Percentiles rank a stretch among this genome's conserved stretches.
Conservation (phyloP, 2,113 vertebrate species). For the Chiloscyllium plagiosum region DNA sequence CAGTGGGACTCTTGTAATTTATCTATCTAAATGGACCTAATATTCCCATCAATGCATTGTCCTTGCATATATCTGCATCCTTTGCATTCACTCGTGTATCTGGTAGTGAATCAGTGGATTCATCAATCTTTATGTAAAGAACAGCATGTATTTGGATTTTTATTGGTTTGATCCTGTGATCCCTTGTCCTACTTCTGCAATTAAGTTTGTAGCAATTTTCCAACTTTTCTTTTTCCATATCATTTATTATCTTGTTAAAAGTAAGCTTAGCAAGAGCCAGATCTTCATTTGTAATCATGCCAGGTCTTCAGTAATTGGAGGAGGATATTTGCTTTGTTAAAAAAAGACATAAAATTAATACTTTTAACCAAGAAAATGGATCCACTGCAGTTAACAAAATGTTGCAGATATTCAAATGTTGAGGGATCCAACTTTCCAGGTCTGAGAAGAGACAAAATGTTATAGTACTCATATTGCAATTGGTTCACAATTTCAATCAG, state of each 20-base stretch:
- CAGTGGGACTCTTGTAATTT: neutral
- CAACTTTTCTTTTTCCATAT: neutral
- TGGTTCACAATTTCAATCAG: neutral
- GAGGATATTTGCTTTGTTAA: neutral
- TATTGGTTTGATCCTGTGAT: neutral
- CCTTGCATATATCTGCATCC: neutral
- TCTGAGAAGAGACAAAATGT: neutral
- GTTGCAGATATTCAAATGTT: no score
- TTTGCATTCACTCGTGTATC: neutral
- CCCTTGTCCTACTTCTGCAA: neutral
- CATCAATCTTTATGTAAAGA: neutral
- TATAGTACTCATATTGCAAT: neutral
- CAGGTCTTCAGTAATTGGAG: neutral
- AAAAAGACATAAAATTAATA: slow-evolving; percentile 4
- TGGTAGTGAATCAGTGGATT: neutral
- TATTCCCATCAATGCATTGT: neutral
- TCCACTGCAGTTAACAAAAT: neutral
- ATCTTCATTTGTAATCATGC: neutral
- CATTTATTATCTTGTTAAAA: neutral
- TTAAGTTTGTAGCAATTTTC: neutral
- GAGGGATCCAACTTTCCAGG: neutral
- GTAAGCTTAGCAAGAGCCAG: neutral
- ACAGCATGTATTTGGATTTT: neutral
- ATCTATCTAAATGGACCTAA: neutral
- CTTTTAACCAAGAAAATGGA: neutral